These are phyloP conservation scores for Drosophila ogumai DNA, from an alignment of 1,140 invertebrate species.

Conservation along the genomic window DNA sequence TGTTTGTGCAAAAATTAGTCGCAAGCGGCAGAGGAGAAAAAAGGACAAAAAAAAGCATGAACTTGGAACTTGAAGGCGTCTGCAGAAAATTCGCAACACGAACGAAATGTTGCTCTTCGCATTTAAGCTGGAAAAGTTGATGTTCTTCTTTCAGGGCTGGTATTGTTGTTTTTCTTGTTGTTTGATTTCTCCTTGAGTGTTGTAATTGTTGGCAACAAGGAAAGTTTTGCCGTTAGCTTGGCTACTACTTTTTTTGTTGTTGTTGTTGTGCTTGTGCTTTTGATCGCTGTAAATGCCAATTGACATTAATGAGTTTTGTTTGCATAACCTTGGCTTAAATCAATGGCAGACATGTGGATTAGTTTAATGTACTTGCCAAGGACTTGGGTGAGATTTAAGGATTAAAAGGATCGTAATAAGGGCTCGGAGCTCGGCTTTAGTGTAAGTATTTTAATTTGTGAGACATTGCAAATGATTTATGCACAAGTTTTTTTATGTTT, in stretches of 20 bases:
- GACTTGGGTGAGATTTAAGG: neutral
- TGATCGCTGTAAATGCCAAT: conserved; percentile 68
- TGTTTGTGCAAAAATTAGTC: conserved; percentile 75
- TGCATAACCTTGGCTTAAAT: conserved; percentile 55
- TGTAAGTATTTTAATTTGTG: neutral
- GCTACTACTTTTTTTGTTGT: conserved; percentile 29
- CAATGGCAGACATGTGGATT: conserved; percentile 34
- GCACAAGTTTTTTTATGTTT: neutral
- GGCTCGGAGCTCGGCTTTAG: neutral
- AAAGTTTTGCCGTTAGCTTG: conserved; percentile 52
- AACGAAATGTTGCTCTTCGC: conserved; percentile 25
- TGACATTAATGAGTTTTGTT: conserved; percentile 66
- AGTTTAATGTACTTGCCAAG: conserved; percentile 1
- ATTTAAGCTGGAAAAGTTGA: conserved; percentile 28
- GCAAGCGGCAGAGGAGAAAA: conserved; percentile 27
- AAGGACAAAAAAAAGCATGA: conserved; percentile 33
- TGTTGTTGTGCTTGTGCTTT: conserved; percentile 43
- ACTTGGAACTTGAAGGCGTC: conserved; percentile 69
- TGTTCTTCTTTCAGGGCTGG: conserved; percentile 4
- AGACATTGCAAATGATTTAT: neutral
- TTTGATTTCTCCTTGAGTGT: conserved; percentile 48
- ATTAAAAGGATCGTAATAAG: neutral
- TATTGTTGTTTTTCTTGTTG: conserved; percentile 13
- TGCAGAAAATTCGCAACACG: conserved; percentile 45
- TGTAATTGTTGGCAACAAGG: conserved; percentile 64